Percentiles rank a stretch among this genome's conserved stretches.
Conservation (phyloP, 2,113 vertebrate genomes). For the Psittacara wagleri region DNA sequence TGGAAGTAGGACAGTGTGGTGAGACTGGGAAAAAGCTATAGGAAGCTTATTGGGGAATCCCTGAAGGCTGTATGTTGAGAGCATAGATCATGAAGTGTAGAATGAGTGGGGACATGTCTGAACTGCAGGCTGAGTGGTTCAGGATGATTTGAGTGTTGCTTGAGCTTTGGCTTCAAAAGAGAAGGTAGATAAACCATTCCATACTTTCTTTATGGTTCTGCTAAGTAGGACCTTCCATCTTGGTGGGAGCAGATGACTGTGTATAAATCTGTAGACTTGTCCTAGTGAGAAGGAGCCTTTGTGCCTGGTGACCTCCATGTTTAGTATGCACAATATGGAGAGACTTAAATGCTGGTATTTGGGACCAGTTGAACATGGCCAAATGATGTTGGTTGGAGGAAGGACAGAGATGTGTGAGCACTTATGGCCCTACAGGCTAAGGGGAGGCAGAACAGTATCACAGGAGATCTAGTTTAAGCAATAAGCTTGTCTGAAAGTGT, state of each 20-base stretch:
- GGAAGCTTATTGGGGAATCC: neutral
- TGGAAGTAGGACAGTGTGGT: rapidly evolving
- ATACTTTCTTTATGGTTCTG: neutral
- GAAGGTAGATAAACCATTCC: neutral
- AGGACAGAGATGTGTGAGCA: neutral
- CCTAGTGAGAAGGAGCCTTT: neutral
- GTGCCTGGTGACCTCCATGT: neutral
- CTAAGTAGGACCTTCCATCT: neutral
- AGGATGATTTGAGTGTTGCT: neutral
- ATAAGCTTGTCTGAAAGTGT: neutral
- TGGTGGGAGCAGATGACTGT: neutral
- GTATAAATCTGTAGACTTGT: neutral
- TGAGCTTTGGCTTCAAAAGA: neutral
- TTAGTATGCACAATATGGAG: neutral
- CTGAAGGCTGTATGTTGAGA: neutral
- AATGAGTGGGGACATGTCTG: neutral
- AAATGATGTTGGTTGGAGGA: neutral
- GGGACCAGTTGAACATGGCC: neutral
- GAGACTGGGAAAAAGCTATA: neutral
- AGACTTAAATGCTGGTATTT: neutral
- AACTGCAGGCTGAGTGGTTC: neutral
- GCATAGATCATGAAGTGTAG: neutral
- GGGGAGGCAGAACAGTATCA: neutral
- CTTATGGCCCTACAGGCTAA: neutral
- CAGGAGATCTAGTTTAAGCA: neutral